Conservation (phyloP, 2,113 vertebrate genomes). For the Turdus rufiventris region DNA sequence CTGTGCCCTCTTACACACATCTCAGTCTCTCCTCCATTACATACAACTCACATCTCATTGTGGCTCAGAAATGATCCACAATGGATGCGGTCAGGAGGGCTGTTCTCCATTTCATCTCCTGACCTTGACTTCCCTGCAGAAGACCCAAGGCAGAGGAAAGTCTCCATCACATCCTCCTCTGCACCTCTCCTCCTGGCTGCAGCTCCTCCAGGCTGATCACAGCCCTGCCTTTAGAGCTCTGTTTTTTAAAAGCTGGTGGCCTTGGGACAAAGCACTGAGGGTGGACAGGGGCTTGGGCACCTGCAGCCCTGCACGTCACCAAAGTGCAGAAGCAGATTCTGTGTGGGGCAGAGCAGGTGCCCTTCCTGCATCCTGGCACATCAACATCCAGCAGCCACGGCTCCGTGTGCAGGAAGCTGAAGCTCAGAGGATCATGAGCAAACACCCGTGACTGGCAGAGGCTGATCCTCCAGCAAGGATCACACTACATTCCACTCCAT, state of each 20-base stretch:
- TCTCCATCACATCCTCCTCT: background rate
- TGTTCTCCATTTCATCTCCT: background rate
- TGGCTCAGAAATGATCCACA: background rate
- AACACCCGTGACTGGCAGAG: background rate
- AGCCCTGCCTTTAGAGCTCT: background rate
- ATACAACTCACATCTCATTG: background rate
- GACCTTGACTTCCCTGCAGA: background rate
- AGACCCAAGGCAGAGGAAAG: background rate
- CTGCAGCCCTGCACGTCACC: fast-evolving
- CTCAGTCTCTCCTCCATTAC: background rate
- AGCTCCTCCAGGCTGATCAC: background rate
- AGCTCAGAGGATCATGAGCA: background rate
- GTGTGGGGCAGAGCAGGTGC: background rate
- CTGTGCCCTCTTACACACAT: background rate
- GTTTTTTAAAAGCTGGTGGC: too few species aligned
- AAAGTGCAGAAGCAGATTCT: fast-evolving
- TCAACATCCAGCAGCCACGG: background rate
- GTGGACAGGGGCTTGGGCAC: background rate
- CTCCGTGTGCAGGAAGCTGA: fast-evolving
- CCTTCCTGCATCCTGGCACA: background rate
- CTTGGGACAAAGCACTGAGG: background rate
- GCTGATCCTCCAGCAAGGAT: background rate
- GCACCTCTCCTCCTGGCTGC: background rate
- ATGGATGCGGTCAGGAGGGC: background rate
- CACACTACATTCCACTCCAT: background rate